Conservation (phyloP, 2,113 vertebrate species). For the Ailurus styani region DNA sequence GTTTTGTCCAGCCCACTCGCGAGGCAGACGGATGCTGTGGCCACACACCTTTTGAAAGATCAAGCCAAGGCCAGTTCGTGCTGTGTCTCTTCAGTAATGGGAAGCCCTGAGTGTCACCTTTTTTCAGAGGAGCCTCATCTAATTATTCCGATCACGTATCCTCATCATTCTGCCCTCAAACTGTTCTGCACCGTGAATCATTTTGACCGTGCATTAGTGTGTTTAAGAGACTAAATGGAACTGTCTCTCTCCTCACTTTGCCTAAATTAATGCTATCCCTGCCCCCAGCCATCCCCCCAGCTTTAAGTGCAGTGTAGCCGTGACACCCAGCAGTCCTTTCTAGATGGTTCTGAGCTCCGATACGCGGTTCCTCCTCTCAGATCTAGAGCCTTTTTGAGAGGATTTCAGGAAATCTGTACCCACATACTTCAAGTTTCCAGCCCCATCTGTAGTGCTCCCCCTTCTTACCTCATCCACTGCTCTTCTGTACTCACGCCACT, state of each 20-base stretch:
- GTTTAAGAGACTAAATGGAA: constrained; percentile 64
- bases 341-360: neutral
- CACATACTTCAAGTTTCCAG: neutral
- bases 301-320: neutral
- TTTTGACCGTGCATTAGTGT: constrained; percentile 56
- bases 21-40: neutral
- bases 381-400: neutral
- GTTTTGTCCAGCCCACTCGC: neutral
- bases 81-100: constrained; percentile 2
- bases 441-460: neutral
- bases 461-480: neutral
- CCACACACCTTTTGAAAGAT: constrained; percentile 30
- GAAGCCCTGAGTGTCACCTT: neutral
- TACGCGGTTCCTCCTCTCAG: neutral
- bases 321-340: neutral
- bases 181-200: constrained; percentile 58
- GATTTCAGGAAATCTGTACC: neutral
- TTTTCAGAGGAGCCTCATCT: constrained; percentile 2
- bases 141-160: constrained; percentile 57
- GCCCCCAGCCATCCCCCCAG: neutral
- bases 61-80: neutral
- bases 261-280: constrained; percentile 33
- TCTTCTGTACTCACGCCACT: neutral
- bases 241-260: constrained; percentile 26
- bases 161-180: constrained; percentile 63